These are phyloP conservation scores for Spatulosminthurus flaviceps DNA, from an alignment of 2,888 invertebrate species.

Conservation along the genomic window DNA sequence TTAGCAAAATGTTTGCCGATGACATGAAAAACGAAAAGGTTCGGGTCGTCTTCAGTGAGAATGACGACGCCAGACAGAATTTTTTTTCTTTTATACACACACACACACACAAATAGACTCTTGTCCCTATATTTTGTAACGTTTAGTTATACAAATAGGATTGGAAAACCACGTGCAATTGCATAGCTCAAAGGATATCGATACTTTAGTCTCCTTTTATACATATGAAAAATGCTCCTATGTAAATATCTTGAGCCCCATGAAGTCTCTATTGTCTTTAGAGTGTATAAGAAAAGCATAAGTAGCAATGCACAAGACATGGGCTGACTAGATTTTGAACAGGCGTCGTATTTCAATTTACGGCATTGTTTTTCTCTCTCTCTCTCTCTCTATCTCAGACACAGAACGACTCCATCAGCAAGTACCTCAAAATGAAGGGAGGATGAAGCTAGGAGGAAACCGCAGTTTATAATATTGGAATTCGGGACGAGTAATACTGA, in stretches of 20 bases:
- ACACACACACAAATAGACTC: too few species aligned
- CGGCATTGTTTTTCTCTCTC: slow-evolving; percentile 35
- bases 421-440: slow-evolving; percentile 29
- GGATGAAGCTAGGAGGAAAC: slow-evolving; percentile 15
- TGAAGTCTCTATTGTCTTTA: too few species aligned
- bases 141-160: neutral
- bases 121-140: too few species aligned
- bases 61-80: slow-evolving; percentile 12
- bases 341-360: slow-evolving; percentile 45
- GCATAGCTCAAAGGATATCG: too few species aligned
- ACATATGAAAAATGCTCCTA: too few species aligned
- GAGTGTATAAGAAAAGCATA: too few species aligned
- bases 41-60: slow-evolving; percentile 26
- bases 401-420: slow-evolving; percentile 40
- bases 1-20: slow-evolving; percentile 42
- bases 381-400: too few species aligned
- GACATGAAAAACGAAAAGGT: slow-evolving; percentile 35
- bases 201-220: too few species aligned
- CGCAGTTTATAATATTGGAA: slow-evolving; percentile 27
- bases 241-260: too few species aligned
- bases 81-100: neutral
- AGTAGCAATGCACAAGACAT: neutral
- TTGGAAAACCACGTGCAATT: too few species aligned
- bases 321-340: slow-evolving; percentile 34
- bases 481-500: neutral